Evolutionary conservation across 1,140 invertebrate genomes (phyloP), one percentile per base, ranked within the genome.

Genomic region (Scaptomyza montana): DNA sequence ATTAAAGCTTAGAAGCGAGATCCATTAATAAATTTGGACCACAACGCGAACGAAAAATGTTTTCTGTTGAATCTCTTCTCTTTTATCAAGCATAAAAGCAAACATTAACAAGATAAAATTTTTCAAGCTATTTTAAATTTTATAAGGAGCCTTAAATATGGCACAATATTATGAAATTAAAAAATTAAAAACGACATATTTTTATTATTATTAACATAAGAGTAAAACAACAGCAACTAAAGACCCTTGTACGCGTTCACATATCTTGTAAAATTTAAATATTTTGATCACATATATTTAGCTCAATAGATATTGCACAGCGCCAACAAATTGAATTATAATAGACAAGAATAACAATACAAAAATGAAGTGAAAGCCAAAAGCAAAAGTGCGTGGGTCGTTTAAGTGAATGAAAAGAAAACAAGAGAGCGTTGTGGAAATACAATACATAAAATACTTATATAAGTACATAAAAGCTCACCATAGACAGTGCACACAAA

Each of bases 311-410:
- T 36, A 73, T 60, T 66, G 60, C 25, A 49, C 50, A 56, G 5
- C 43, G 46, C 45, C 36, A 63, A 47, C 50, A 75, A 81, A 72
- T 79, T 73, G 57, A 79, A 77, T 82, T 79, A 70, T 68, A 66
- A 56, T 51, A 80, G 43, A 76, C 59, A 84, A 84, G 76, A 79
- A 85, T 70, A 77, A 45, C 50, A 77, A 68, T 68, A 70, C 30
- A 49, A 54, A 69, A 54, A 82, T 45, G 54, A 74, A 74, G 59
- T 74, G 69, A 73, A 80, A 63, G 60, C 7, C 39, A 55, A 70
- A 77, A 65, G 16, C 66, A 74, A 65, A 53, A 45, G 55, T 66
- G 67, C 10, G 28, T 19, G 41, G 5, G 30, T 8, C 33, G 41
- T 49, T 46, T 59, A 71, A 56, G 68, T 64, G 69, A 72, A 72